A percentile compares a stretch with the other conserved stretches of the same genome.
Conservation (phyloP, 1,140 invertebrate species). For the Ditylenchus dipsaci region DNA sequence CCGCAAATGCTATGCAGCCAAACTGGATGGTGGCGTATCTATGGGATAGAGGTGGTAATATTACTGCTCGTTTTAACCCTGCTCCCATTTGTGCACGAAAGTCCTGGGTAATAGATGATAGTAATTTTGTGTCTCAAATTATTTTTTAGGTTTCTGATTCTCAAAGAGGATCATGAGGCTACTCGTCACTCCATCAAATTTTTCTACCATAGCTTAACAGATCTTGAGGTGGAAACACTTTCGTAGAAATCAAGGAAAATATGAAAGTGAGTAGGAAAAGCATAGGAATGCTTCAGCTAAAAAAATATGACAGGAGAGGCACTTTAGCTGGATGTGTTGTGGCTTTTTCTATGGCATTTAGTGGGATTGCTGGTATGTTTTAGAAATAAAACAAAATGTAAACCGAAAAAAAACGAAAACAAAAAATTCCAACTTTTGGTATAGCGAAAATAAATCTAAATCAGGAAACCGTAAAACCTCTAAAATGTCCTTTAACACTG, state of each 20-base stretch:
- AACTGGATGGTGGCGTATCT: slow-evolving; percentile 44
- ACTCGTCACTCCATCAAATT: slow-evolving; percentile 35
- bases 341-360: slow-evolving; percentile 52
- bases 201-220: slow-evolving; percentile 35
- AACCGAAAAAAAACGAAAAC: no score
- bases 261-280: slow-evolving; percentile 21
- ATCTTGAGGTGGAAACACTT: background rate
- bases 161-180: slow-evolving; percentile 18
- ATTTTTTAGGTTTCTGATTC: slow-evolving; percentile 31
- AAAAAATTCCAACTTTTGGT: no score
- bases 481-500: no score
- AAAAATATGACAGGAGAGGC: slow-evolving; percentile 1
- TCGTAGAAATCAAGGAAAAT: slow-evolving; percentile 37
- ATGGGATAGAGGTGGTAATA: slow-evolving; percentile 29
- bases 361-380: slow-evolving; percentile 49
- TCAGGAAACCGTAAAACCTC: no score
- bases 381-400: background rate
- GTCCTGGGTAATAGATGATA: slow-evolving; percentile 37
- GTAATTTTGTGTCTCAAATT: background rate
- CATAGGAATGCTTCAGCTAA: slow-evolving; percentile 3
- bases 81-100: slow-evolving; percentile 42
- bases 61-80: slow-evolving; percentile 30
- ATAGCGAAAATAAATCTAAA: no score
- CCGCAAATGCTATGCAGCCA: slow-evolving; percentile 44
- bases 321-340: slow-evolving; percentile 21